A percentile compares a stretch with the other conserved stretches of the same genome.
Evolutionary conservation across 2,888 invertebrate genomes (phyloP).

Genomic region (Allacma fusca): DNA sequence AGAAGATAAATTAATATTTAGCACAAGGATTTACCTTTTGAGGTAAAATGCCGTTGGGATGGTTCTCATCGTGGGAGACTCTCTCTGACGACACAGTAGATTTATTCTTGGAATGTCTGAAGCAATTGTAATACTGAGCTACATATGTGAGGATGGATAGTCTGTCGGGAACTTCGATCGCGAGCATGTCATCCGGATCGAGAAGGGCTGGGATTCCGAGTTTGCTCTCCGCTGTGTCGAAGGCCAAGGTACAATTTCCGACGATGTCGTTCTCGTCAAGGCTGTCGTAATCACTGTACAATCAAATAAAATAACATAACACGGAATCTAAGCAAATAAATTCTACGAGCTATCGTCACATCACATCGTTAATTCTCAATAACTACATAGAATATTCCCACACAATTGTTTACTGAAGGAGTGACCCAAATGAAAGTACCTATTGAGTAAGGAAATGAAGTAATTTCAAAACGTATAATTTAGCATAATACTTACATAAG

Average conservation of each 20-base stretch:
- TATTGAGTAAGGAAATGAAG: not conserved
- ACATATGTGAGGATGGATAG: conserved; percentile 60
- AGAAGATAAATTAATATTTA: not conserved
- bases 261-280: conserved; percentile 58
- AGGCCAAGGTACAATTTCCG: conserved; percentile 60
- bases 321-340: too few relatives aligned
- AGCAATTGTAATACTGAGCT: conserved; percentile 56
- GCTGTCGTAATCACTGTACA: conserved; percentile 60
- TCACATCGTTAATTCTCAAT: too few relatives aligned
- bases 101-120: conserved; percentile 56
- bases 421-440: too few relatives aligned
- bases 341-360: too few relatives aligned
- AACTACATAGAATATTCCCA: too few relatives aligned
- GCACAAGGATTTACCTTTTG: conserved; percentile 4
- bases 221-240: conserved; percentile 60
- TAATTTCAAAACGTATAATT: not conserved
- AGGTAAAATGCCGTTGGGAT: conserved; percentile 7
- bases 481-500: conserved; percentile 81
- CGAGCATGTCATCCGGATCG: conserved; percentile 57
- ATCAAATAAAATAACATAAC: too few relatives aligned
- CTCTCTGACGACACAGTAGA: conserved; percentile 32
- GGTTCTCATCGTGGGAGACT: not conserved
- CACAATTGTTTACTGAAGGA: too few relatives aligned
- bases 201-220: conserved; percentile 59
- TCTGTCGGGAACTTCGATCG: conserved; percentile 59